Evolutionary conservation across 2,888 invertebrate species (phyloP), one percentile per base, ranked within the genome.

Genomic region (Nymphalis c-album): DNA sequence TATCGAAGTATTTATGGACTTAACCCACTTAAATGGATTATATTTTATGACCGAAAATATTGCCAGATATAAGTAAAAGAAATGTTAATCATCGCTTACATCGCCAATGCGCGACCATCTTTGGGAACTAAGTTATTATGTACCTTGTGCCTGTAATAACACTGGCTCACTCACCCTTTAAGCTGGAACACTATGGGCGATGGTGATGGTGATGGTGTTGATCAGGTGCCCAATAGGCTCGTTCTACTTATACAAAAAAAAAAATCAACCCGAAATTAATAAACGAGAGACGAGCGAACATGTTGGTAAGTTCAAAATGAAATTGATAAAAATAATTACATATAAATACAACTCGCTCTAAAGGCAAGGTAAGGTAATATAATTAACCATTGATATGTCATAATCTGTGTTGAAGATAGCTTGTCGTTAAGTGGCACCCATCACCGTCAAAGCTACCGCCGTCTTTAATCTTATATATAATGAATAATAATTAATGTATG

Each of bases 371-470:
- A n/a, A n/a, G n/a, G n/a, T n/a, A 50, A 50, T 20, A 50, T 50
- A 50, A 50, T 50, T 50, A 50, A 4, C 20, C 20, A 20, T 4
- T 20, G 10, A 50, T 40, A 40, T 40, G 40, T 40, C 50, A 50
- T 50, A 50, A 50, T 50, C 50, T 50, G 50, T 20, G 7, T 10
- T 18, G 18, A 18, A 50, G 18, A 50, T 20, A 50, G 13, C 50
- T 20, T 20, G 18, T 20, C 50, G 20, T 50, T 50, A 50, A 20
- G 26, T 31, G 22, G 20, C 45, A 55, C 61, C 60, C 55, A 63
- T 69, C 59, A 46, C 47, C 67, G 31, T 67, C 67, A 66, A 69
- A 71, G 71, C 69, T 69, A 69, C 66, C 65, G 70, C 50, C 60
- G 40, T 40, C 51, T 64, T 61, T 67, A 65, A 68, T 71, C 71